Conservation (phyloP, 2,113 vertebrate genomes). For the Podilymbus podiceps region DNA sequence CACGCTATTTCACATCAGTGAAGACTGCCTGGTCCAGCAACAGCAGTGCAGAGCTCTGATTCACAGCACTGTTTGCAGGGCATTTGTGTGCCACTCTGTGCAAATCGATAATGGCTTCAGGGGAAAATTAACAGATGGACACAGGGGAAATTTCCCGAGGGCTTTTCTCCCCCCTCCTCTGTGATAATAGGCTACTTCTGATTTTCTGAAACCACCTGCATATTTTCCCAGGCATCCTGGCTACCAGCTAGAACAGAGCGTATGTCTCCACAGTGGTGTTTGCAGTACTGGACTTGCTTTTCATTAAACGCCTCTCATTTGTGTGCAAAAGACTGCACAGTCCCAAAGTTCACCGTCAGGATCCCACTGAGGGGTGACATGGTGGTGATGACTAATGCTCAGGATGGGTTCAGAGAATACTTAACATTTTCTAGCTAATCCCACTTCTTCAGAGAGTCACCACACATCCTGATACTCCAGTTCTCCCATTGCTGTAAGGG, state of each 20-base stretch:
- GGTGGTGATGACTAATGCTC: neutral
- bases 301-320: neutral
- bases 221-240: conserved; percentile 33
- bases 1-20: neutral
- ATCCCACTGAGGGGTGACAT: neutral
- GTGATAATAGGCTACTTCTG: neutral
- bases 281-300: neutral
- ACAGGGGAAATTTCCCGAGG: neutral
- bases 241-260: neutral
- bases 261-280: neutral
- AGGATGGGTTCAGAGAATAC: neutral
- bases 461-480: neutral
- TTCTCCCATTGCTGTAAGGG: neutral
- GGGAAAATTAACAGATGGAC: conserved; percentile 46
- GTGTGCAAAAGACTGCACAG: neutral
- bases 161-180: neutral
- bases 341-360: neutral
- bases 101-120: neutral
- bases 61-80: neutral
- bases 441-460: neutral
- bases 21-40: neutral
- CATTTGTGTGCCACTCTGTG: neutral
- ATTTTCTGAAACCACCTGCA: conserved; percentile 13
- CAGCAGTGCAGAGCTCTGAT: neutral
- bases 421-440: neutral